These are phyloP conservation scores for Ancistrus triradiatus DNA, from an alignment of 2,113 vertebrate species.

Conservation along the genomic window DNA sequence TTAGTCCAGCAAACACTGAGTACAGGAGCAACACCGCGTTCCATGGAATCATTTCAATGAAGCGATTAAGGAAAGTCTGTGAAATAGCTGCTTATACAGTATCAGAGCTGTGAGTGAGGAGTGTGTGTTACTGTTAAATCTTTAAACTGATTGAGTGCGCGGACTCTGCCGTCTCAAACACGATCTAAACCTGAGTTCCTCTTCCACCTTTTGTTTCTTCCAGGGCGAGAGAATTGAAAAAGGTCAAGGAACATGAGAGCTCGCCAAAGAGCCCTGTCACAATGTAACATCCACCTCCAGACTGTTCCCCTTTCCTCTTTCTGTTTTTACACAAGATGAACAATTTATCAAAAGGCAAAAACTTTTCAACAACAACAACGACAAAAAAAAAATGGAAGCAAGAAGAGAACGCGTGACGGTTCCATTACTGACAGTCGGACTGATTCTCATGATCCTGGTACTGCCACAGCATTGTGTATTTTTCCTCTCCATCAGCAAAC, in stretches of 20 bases:
- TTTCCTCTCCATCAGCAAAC: conserved; percentile 28
- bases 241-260: conserved; percentile 98
- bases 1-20: background rate
- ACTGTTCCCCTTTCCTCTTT: conserved; percentile 76
- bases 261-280: conserved; percentile 86
- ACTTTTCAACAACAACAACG: conserved; percentile 54
- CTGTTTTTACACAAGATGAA: conserved; percentile 79
- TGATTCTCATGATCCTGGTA: conserved; percentile 30
- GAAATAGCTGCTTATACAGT: background rate
- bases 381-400: conserved; percentile 62
- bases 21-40: background rate
- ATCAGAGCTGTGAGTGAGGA: background rate
- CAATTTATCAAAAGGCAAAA: conserved; percentile 43
- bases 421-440: conserved; percentile 37
- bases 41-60: background rate
- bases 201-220: conserved; percentile 62
- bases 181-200: conserved; percentile 21
- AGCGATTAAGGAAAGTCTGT: background rate
- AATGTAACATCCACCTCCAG: conserved; percentile 83
- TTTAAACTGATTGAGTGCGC: background rate
- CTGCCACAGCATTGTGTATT: conserved; percentile 43
- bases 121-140: conserved; percentile 14
- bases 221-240: conserved; percentile 99
- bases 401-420: conserved; percentile 47
- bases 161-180: background rate